phyloP scores from a whole-genome alignment of 2,888 invertebrate genomes.

The Agriopis leucophaearia region DNA sequence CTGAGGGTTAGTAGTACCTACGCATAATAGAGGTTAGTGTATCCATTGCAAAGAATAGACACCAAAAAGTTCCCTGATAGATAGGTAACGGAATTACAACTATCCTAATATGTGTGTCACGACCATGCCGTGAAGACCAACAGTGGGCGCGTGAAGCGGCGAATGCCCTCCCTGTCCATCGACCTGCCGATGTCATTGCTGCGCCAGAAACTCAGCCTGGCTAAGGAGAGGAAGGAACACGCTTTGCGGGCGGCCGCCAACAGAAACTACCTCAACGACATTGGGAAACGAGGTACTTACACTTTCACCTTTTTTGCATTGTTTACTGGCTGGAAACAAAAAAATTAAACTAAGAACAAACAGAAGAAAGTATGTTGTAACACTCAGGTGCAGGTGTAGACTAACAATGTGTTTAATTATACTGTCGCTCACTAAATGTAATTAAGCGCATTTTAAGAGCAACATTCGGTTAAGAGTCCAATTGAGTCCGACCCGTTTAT shows the following conservation, averaged over 20 bases:
- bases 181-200: slow-evolving; percentile 95
- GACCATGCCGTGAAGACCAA: slow-evolving; percentile 60
- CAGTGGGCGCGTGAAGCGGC: slow-evolving; percentile 83
- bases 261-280: slow-evolving; percentile 90
- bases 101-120: slow-evolving; percentile 27
- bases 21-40: too few relatives aligned
- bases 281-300: slow-evolving; percentile 89
- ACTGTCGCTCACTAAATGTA: neutral
- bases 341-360: neutral
- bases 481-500: neutral
- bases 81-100: slow-evolving; percentile 5
- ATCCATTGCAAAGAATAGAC: neutral
- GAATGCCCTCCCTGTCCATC: slow-evolving; percentile 92
- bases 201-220: slow-evolving; percentile 91
- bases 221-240: slow-evolving; percentile 90
- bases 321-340: neutral
- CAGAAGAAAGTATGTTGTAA: neutral
- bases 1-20: too few relatives aligned
- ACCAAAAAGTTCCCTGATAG: neutral
- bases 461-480: neutral
- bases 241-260: slow-evolving; percentile 87
- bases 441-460: neutral
- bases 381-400: neutral
- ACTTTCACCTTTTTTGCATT: slow-evolving; percentile 5
- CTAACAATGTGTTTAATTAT: neutral